Percentiles rank a stretch among this genome's conserved stretches.
phyloP scores from a whole-genome alignment of 2,797 vertebrate species.

The Gouania willdenowi region DNA sequence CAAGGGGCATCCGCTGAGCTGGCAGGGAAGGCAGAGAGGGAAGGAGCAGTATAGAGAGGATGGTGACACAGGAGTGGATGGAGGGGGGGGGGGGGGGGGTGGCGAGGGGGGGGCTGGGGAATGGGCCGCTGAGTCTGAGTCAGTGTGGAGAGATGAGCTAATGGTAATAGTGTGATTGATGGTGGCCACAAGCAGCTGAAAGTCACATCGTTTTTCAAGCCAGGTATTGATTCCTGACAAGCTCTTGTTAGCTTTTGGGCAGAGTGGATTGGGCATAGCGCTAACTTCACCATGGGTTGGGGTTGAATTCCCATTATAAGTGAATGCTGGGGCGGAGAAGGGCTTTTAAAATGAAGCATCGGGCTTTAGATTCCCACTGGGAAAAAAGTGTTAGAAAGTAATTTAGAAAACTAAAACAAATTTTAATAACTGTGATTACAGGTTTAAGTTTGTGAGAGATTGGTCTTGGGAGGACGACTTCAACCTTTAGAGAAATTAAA shows the following conservation, averaged over 20 bases:
- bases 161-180: slow-evolving; percentile 68
- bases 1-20: slow-evolving; percentile 70
- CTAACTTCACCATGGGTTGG: slow-evolving; percentile 19
- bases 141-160: slow-evolving; percentile 62
- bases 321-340: slow-evolving; percentile 10
- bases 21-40: slow-evolving; percentile 31
- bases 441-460: no score
- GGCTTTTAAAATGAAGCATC: slow-evolving; percentile 17
- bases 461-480: no score
- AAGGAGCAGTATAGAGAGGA: background rate
- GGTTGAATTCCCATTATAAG: slow-evolving; percentile 31
- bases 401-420: background rate
- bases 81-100: background rate
- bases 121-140: slow-evolving; percentile 35
- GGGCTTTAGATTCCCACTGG: background rate
- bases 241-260: slow-evolving; percentile 54
- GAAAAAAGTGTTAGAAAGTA: background rate
- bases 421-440: no score
- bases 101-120: slow-evolving; percentile 5
- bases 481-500: no score
- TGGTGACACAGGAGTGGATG: no score
- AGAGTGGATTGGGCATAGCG: slow-evolving; percentile 23
- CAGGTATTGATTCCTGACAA: slow-evolving; percentile 62
- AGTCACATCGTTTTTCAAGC: slow-evolving; percentile 63
- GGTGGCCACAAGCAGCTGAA: slow-evolving; percentile 52